Base-by-base conservation (phyloP, 2,797 vertebrate genomes). In the Hipposideros larvatus region DNA sequence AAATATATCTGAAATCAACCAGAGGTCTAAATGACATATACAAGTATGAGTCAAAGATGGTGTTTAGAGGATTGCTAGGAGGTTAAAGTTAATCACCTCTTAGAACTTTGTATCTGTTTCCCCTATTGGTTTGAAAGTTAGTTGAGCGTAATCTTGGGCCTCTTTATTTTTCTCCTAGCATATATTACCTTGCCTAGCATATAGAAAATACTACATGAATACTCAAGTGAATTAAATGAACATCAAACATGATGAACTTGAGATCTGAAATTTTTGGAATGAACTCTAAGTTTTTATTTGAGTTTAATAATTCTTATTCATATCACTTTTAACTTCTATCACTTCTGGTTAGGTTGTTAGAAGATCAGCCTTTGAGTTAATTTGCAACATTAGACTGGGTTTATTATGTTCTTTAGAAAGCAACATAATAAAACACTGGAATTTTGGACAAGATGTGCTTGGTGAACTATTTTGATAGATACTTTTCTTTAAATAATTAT, bases 141-240 rank as follows among this genome's bases (percentile, higher is more conserved):
- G 86, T 83, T 70, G 26, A 84, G 51, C 79, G 15, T 18, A 89
- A n/a, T 66, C 41, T 90, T 75, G 75, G n/a, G 2, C 7, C 19
- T 85, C 73, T 92, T 94, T 84, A 51, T 87, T 87, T 87, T 74
- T 51, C 41, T 95, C 65, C 41, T 22, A 61, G 14, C 4, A 53
- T 53, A 15, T 10, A 57, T 43, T 71, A 78, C 24, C 46, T 93
- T 86, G 63, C 61, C 31, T 41, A 80, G 28, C 15, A 82, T 13
- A 16, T 79, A 82, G 73, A 75, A 85, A 90, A 75, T 53, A 37
- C 31, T 89, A 91, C 95, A 28, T 87, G 37, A 95, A 51, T 93
- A 75, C 24, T 74, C 74, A 97, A 48, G 63, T 78, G 24, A 92
- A 82, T 90, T 87, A 66, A 88, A 80, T 93, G 57, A 92, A 85